Conservation (phyloP, 2,113 vertebrate species). For the Phaetusa simplex region DNA sequence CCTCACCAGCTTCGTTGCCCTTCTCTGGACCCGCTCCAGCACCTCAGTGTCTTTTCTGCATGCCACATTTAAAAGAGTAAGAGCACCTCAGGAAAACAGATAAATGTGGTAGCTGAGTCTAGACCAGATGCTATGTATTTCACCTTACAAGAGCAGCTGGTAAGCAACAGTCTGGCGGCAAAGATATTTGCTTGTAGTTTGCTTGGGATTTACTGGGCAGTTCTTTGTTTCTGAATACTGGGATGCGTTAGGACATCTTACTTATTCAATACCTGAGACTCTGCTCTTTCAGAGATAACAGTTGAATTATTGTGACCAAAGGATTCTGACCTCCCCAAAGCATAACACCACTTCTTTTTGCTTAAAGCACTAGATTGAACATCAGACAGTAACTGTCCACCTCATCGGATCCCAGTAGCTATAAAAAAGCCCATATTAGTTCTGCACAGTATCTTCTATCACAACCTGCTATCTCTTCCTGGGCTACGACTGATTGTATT, state of each 20-base stretch:
- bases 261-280: not conserved
- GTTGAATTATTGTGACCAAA: not conserved
- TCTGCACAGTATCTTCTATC: not conserved
- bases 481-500: not conserved
- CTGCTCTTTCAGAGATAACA: not conserved
- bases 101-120: not conserved
- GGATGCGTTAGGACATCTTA: not conserved
- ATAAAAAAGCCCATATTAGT: fast-evolving
- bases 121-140: not conserved
- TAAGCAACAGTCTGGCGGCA: not conserved
- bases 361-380: not conserved
- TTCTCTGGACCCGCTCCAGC: too few relatives aligned
- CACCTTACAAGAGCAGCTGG: not conserved
- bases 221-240: not conserved
- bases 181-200: not conserved
- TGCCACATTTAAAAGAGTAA: not conserved
- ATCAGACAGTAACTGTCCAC: not conserved
- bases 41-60: not conserved
- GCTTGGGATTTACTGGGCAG: not conserved
- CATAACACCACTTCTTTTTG: not conserved
- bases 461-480: not conserved
- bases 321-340: not conserved
- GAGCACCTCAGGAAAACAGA: not conserved
- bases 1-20: too few relatives aligned
- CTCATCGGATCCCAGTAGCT: not conserved